Base-by-base conservation (phyloP, 1,140 invertebrate genomes). In the Drosophila rufa region DNA sequence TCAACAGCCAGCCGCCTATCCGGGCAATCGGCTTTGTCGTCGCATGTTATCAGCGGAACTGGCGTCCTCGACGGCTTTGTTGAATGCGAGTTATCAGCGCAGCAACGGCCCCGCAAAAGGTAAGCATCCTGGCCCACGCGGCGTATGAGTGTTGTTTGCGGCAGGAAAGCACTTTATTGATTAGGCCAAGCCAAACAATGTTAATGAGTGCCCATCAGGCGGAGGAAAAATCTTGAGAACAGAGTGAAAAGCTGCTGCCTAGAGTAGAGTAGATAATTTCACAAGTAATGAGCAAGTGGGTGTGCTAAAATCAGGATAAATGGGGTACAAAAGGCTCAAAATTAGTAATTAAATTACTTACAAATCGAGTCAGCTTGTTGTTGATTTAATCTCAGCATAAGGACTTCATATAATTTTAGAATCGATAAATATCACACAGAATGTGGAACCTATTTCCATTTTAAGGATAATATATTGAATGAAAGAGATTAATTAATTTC, bases 11-110 rank as follows among this genome's bases (percentile, higher is more conserved):
- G 79, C 66, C 80, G 79, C 66, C 80, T 61, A 85, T 81, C 74
- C 58, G 40, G 74, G 70, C 81, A 81, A 79, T 69, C 60, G 80
- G 66, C 53, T 78, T 77, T 89, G 73, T 77, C 55, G 60, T 73
- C 84, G 84, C 74, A 89, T 89, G 84, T 90, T 90, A 89, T 89
- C 84, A 78, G 69, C 84, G 78, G 80, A 90, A 89, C 78, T 81
- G 50, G 77, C 78, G 60, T 78, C 76, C 53, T 81, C 84, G 66
- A 71, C 84, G 84, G 85, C 81, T 79, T 89, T 90, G 80, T 90
- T 84, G 78, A 89, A 84, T 90, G 84, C 84, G 81, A 84, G 70
- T 75, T 89, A 90, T 89, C 85, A 89, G 81, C 84, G 74, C 84
- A 75, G 47, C 74, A 89, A 89, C 70, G 75, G 85, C 85, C 85